These are phyloP conservation scores for Netelia virgata DNA, from an alignment of 2,888 invertebrate species.

Conservation along the genomic window DNA sequence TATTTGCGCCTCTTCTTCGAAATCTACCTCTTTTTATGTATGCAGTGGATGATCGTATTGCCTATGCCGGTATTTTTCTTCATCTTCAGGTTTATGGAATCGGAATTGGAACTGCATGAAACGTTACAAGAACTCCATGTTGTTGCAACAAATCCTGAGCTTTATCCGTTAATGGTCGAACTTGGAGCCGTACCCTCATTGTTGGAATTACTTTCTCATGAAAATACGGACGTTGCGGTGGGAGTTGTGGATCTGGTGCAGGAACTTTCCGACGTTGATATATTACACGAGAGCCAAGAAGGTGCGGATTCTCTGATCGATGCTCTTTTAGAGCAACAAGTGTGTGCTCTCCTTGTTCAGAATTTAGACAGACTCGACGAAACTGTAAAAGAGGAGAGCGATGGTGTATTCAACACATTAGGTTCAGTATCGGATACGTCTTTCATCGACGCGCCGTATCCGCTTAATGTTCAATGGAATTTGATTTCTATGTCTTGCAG, in stretches of 20 bases:
- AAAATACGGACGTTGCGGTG: conserved; percentile 97
- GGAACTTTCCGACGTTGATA: conserved; percentile 98
- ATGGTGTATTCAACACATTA: conserved; percentile 97
- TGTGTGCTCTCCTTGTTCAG: conserved; percentile 95
- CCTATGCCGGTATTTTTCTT: too few relatives aligned
- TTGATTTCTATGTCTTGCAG: conserved; percentile 84
- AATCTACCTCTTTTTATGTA: too few relatives aligned
- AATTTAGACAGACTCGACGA: conserved; percentile 98
- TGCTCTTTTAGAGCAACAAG: conserved; percentile 95
- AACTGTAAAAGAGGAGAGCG: conserved; percentile 95
- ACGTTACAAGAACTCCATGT: conserved; percentile 96
- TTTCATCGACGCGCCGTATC: conserved; percentile 32
- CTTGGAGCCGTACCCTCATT: conserved; percentile 95
- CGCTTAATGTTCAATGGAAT: conserved; percentile 3
- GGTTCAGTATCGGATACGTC: conserved; percentile 85
- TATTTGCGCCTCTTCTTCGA: conserved; percentile 74
- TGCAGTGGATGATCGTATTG: too few relatives aligned
- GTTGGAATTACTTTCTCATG: conserved; percentile 97
- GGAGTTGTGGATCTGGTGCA: conserved; percentile 90
- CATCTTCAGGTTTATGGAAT: conserved; percentile 92
- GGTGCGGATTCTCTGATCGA: conserved; percentile 95
- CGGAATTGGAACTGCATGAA: conserved; percentile 97
- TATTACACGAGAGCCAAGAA: conserved; percentile 96
- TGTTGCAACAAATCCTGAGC: conserved; percentile 97
- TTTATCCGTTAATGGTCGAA: conserved; percentile 96